Evolutionary conservation across 2,797 vertebrate species (phyloP).

Genomic region (Crenichthys baileyi): DNA sequence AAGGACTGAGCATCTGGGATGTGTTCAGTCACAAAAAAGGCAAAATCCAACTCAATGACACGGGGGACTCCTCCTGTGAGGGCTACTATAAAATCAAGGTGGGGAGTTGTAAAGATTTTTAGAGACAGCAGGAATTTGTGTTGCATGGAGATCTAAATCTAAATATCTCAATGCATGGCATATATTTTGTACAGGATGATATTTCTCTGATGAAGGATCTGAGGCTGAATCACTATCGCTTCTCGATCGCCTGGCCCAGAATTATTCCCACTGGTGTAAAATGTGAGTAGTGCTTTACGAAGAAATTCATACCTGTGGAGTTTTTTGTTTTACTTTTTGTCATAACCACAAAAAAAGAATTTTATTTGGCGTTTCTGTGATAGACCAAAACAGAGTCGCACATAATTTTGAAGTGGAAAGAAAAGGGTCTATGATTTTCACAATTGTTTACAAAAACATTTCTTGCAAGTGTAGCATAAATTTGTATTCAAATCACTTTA

Average conservation of each 20-base stretch:
- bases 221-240: slow-evolving; percentile 88
- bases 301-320: neutral
- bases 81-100: slow-evolving; percentile 93
- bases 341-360: neutral
- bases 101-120: slow-evolving; percentile 11
- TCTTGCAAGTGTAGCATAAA: neutral
- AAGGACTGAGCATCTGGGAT: slow-evolving; percentile 96
- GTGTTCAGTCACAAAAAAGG: slow-evolving; percentile 88
- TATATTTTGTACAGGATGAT: slow-evolving; percentile 83
- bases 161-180: slow-evolving; percentile 4
- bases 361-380: neutral
- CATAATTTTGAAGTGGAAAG: too few relatives aligned
- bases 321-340: neutral
- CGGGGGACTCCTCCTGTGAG: slow-evolving; percentile 88
- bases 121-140: neutral
- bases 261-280: slow-evolving; percentile 91
- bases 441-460: neutral
- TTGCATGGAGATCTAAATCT: neutral
- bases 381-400: neutral
- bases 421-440: neutral
- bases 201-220: slow-evolving; percentile 88
- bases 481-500: neutral
- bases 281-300: slow-evolving; percentile 77
- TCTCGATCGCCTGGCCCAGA: slow-evolving; percentile 94
- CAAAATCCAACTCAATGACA: slow-evolving; percentile 84